These are phyloP conservation scores for Morpho achilles DNA, from an alignment of 2,888 invertebrate genomes.

Conservation along the genomic window DNA sequence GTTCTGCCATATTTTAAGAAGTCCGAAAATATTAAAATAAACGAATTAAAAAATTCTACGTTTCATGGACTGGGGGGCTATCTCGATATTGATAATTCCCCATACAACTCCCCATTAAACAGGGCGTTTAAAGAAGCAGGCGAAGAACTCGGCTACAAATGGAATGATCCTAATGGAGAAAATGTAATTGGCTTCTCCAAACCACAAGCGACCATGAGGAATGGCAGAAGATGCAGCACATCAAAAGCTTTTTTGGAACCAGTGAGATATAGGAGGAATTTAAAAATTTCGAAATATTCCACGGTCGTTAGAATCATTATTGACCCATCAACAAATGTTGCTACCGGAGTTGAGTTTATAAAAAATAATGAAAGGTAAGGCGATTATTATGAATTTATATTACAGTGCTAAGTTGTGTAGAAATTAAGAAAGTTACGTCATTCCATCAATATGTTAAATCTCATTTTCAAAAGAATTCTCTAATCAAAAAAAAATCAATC, in stretches of 20 bases:
- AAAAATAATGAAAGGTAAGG: constrained; percentile 76
- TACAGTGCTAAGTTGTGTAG: no score
- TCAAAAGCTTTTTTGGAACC: constrained; percentile 89
- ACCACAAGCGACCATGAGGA: constrained; percentile 84
- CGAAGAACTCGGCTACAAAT: constrained; percentile 83
- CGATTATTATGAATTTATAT: not conserved
- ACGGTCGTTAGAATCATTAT: constrained; percentile 84
- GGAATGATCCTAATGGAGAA: constrained; percentile 85
- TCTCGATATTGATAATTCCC: constrained; percentile 83
- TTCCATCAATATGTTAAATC: no score
- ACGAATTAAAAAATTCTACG: constrained; percentile 78
- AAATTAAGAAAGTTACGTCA: no score
- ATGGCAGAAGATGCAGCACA: constrained; percentile 88
- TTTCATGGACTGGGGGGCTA: constrained; percentile 85
- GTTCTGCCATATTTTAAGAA: constrained; percentile 88
- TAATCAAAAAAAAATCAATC: not conserved
- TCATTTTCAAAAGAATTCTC: no score
- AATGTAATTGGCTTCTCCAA: constrained; percentile 82
- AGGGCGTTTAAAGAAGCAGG: constrained; percentile 83
- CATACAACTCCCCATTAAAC: constrained; percentile 81
- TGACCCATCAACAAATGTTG: constrained; percentile 78
- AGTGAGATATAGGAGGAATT: constrained; percentile 80
- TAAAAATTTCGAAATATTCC: constrained; percentile 84
- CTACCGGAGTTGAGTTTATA: constrained; percentile 84
- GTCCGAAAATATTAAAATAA: constrained; percentile 83